phyloP scores from a whole-genome alignment of 1,140 invertebrate species.

The Copidosoma floridanum region DNA sequence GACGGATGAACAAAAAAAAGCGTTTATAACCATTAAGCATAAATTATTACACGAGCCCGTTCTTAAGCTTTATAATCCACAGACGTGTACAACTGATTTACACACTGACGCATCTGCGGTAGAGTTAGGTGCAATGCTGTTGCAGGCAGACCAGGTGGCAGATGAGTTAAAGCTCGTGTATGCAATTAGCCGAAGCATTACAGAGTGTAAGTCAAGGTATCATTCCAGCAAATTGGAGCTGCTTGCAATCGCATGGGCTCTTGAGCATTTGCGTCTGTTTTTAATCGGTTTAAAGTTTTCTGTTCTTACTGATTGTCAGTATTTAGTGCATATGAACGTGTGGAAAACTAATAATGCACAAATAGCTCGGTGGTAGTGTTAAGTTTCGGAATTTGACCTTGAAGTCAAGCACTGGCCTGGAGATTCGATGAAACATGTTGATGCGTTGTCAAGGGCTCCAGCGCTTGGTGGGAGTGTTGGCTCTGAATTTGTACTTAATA shows the following conservation, averaged over 20 bases:
- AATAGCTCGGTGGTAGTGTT: not conserved
- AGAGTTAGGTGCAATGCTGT: not conserved
- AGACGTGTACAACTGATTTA: constrained; percentile 12
- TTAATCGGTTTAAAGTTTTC: constrained; percentile 12
- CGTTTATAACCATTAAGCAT: not conserved
- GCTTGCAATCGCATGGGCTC: constrained; percentile 17
- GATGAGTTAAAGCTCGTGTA: constrained; percentile 12
- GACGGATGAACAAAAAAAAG: not conserved
- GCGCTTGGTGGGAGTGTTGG: not conserved
- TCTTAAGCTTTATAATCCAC: not conserved
- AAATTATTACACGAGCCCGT: not conserved
- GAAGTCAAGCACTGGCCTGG: not conserved
- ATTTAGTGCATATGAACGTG: constrained; percentile 14
- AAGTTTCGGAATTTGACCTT: not conserved
- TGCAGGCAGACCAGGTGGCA: not conserved
- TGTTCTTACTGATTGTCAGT: constrained; percentile 19
- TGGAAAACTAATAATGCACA: no score
- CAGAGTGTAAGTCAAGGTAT: constrained; percentile 26
- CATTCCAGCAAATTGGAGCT: constrained; percentile 30
- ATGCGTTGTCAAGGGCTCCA: not conserved
- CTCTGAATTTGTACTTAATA: not conserved
- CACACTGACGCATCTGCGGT: not conserved
- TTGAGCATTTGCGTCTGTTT: not conserved
- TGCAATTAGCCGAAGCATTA: constrained; percentile 24
- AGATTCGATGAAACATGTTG: not conserved